phyloP scores from a whole-genome alignment of 2,888 invertebrate species.

The Pyrochroa serraticornis region DNA sequence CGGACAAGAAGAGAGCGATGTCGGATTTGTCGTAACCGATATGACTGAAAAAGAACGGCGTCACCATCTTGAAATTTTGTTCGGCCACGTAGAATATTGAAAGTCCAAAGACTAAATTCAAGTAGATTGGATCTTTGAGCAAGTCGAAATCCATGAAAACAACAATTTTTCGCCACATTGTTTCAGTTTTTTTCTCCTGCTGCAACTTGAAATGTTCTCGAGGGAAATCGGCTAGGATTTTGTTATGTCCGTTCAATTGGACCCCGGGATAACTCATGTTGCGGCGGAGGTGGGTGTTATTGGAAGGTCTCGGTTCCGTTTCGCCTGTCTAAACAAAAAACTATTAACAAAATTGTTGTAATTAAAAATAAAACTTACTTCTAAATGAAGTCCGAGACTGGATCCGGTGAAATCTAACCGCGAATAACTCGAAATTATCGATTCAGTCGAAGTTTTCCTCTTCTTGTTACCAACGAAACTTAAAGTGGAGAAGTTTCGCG shows the following conservation, averaged over 20 bases:
- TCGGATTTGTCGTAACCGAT: slow-evolving; percentile 64
- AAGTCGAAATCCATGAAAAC: slow-evolving; percentile 74
- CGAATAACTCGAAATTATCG: slow-evolving; percentile 74
- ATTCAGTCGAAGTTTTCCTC: slow-evolving; percentile 61
- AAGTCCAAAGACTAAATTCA: slow-evolving; percentile 74
- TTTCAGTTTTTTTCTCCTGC: slow-evolving; percentile 44
- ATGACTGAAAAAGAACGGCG: slow-evolving; percentile 48
- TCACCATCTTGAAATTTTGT: slow-evolving; percentile 68
- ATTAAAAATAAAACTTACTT: slow-evolving; percentile 55
- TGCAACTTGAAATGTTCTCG: slow-evolving; percentile 36
- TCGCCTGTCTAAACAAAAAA: slow-evolving; percentile 26
- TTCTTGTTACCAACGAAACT: slow-evolving; percentile 49
- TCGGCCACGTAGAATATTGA: slow-evolving; percentile 78
- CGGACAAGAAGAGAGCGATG: slow-evolving; percentile 75
- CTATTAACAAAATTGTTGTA: not conserved
- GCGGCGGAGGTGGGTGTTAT: slow-evolving; percentile 45
- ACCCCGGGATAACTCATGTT: slow-evolving; percentile 57
- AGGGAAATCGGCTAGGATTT: slow-evolving; percentile 44
- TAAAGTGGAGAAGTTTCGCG: slow-evolving; percentile 55
- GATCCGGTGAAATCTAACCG: slow-evolving; percentile 78
- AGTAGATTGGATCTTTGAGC: slow-evolving; percentile 73
- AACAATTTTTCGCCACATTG: slow-evolving; percentile 59
- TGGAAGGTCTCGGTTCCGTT: slow-evolving; percentile 11
- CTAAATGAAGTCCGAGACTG: slow-evolving; percentile 70
- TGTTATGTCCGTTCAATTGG: slow-evolving; percentile 48